Percentiles rank a stretch among this genome's conserved stretches.
These are phyloP conservation scores for Lymantria monacha DNA, from an alignment of 2,888 invertebrate species.

Conservation along the genomic window DNA sequence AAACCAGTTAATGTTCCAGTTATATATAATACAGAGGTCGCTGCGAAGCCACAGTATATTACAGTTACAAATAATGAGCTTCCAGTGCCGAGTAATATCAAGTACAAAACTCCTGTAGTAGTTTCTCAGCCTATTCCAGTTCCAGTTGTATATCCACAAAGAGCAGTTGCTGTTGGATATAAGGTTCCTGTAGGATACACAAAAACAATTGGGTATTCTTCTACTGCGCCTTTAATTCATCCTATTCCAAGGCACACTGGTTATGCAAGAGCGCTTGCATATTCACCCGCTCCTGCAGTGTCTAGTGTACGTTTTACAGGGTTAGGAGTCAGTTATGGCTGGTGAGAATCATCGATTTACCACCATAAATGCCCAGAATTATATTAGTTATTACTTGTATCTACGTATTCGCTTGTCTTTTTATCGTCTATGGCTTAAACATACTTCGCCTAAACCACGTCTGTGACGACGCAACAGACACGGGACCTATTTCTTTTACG, in stretches of 20 bases:
- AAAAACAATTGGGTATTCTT: slow-evolving; percentile 1
- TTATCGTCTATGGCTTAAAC: too few relatives aligned
- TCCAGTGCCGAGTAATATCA: background rate
- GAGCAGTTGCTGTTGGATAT: background rate
- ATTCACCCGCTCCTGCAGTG: slow-evolving; percentile 49
- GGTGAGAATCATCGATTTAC: slow-evolving; percentile 31
- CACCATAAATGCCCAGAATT: background rate
- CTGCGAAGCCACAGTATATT: background rate
- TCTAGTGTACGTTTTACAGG: slow-evolving; percentile 83
- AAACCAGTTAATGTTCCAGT: slow-evolving; percentile 2
- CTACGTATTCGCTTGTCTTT: background rate
- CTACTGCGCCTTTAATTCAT: background rate
- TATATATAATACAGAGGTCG: background rate
- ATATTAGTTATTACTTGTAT: background rate
- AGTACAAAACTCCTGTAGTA: slow-evolving; percentile 2
- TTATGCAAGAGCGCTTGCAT: slow-evolving; percentile 19
- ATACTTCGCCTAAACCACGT: too few relatives aligned
- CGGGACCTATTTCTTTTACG: too few relatives aligned
- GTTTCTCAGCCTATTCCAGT: slow-evolving; percentile 14
- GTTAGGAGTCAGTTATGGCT: slow-evolving; percentile 59
- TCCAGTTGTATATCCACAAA: slow-evolving; percentile 15
- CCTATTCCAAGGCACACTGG: slow-evolving; percentile 2
- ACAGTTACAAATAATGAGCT: background rate
- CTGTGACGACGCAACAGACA: too few relatives aligned
- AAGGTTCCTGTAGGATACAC: slow-evolving; percentile 6